Evolutionary conservation across 2,797 vertebrate species (phyloP).

Genomic region (Melanotaenia parkinsoni): DNA sequence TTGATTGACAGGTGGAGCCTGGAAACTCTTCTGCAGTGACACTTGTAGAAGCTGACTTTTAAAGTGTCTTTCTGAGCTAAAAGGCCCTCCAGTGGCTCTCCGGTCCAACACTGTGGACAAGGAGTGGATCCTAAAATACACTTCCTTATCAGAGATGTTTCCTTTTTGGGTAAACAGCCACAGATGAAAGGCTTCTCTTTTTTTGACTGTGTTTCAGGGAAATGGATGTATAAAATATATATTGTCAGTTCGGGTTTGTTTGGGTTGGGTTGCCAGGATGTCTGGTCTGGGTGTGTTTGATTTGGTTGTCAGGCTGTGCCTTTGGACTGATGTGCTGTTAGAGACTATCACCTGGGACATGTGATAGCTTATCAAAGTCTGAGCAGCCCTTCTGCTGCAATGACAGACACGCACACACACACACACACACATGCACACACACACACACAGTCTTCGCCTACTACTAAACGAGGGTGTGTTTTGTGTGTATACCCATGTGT

Average conservation of each 20-base stretch:
- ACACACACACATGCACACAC: constrained; percentile 37
- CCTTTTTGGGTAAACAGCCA: constrained; percentile 26
- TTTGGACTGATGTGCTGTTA: constrained; percentile 93
- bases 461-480: constrained; percentile 46
- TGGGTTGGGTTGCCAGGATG: constrained; percentile 76
- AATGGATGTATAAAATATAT: constrained; percentile 64
- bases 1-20: constrained; percentile 40
- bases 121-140: constrained; percentile 29
- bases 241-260: constrained; percentile 69
- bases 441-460: constrained; percentile 54
- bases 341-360: constrained; percentile 95
- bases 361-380: constrained; percentile 99
- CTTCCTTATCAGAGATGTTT: constrained; percentile 54
- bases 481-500: constrained; percentile 32
- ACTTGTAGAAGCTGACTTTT: background rate
- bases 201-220: constrained; percentile 62
- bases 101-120: constrained; percentile 7
- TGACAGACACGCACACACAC: constrained; percentile 42
- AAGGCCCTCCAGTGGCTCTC: constrained; percentile 24
- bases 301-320: constrained; percentile 86
- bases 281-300: constrained; percentile 78
- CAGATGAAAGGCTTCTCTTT: constrained; percentile 43
- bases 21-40: background rate
- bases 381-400: constrained; percentile 92
- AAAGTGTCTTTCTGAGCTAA: background rate